Conservation (phyloP, 1,140 invertebrate species). For the Lanistes nyassanus region DNA sequence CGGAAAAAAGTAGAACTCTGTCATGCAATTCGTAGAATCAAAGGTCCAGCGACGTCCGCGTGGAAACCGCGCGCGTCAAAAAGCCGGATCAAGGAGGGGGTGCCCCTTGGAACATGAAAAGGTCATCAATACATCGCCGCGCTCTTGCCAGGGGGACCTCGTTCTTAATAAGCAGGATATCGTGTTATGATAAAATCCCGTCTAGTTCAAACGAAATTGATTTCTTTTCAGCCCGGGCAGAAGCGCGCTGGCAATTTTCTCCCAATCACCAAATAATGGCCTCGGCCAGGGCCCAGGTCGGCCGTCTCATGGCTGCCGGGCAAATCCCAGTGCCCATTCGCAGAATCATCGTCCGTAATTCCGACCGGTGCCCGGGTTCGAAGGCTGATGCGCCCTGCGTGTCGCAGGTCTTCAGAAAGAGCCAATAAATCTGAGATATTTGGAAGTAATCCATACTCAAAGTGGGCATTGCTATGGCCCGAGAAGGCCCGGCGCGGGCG, state of each 20-base stretch:
- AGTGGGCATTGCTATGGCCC: background rate
- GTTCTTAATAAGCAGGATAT: constrained; percentile 10
- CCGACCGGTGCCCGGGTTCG: background rate
- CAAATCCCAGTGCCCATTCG: constrained; percentile 10
- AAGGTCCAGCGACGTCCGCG: background rate
- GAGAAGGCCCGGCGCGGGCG: background rate
- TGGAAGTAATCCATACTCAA: constrained; percentile 11
- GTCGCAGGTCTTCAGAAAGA: background rate
- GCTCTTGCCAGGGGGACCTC: too few species aligned
- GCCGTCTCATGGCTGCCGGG: background rate
- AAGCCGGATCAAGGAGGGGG: background rate
- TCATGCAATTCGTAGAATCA: constrained; percentile 14
- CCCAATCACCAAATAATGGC: constrained; percentile 15
- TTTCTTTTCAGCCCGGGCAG: background rate
- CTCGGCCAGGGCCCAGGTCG: background rate
- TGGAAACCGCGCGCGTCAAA: constrained; percentile 3
- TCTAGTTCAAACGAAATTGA: constrained; percentile 6
- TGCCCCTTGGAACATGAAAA: too few species aligned
- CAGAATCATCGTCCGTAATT: constrained; percentile 10
- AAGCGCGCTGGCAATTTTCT: constrained; percentile 4
- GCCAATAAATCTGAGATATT: constrained; percentile 25
- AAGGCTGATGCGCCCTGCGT: background rate
- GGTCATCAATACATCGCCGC: too few species aligned
- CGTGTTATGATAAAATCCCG: constrained; percentile 16
- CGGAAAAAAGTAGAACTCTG: background rate